Evolutionary conservation across 2,888 invertebrate species (phyloP), one percentile per base, ranked within the genome.

Genomic region (Drosophila paramelanica): DNA sequence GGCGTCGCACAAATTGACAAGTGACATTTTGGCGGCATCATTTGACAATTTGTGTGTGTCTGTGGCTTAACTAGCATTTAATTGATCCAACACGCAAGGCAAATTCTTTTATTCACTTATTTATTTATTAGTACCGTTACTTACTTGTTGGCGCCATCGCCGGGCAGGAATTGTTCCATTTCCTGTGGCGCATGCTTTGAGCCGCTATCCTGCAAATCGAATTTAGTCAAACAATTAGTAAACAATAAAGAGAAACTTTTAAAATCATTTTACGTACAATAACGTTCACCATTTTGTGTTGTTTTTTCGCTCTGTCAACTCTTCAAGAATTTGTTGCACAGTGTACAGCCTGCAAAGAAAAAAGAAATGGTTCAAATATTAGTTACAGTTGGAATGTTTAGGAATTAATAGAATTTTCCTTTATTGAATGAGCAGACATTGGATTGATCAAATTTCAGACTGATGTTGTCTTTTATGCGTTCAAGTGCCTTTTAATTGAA

Each of bases 101-200:
- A 47, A 46, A 46, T 52, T 46, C 38, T 45, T 50, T 57, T 62
- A 65, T 62, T 62, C 67, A 41, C 39, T 60, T 49, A 41, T 43
- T 43, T 59, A 39, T n/a, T 43, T 66, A 60, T 57, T 72, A 67
- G 61, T 64, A 49, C 36, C 41, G 42, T 43, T 68, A 91, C 91
- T 91, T 70, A 91, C 91, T 89, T 91, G 65, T 88, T 90, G 43
- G 79, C 67, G 62, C 95, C 96, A 88, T 96, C 94, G 52, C 88
- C 89, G 46, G 96, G 95, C 75, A 97, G 93, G 90, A 96, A 96
- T n/a, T 96, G 96, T 84, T 96, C 96, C 94, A 96, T 92, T 92
- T 97, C 96, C 80, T 96, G 96, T 51, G 95, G 93, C 67, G 77
- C 89, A 86, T 81, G 82, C 92, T 90, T 91, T 73, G 86, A 83